These are phyloP conservation scores for Porites australiensis DNA, from an alignment of 64 coral and sea anemone genomes.

Conservation along the genomic window DNA sequence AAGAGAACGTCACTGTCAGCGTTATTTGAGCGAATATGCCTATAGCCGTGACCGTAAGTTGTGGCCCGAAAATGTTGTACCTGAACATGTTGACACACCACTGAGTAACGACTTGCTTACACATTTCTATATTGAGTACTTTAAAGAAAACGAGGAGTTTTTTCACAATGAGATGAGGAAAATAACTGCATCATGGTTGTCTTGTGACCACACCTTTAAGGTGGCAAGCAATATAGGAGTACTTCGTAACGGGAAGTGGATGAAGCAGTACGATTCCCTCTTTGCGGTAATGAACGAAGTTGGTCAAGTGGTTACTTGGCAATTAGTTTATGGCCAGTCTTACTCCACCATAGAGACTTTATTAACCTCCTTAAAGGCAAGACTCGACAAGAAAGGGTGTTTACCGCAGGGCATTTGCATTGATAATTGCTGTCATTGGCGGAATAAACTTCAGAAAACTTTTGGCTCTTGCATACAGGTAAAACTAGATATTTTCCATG, in stretches of 20 bases:
- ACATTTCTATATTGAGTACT: too few species aligned
- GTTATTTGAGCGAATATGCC: too few species aligned
- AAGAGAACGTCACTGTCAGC: too few species aligned
- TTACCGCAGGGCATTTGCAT: not conserved
- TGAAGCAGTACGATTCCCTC: constrained; percentile 48
- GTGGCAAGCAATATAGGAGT: constrained; percentile 36
- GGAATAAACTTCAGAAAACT: constrained; percentile 10
- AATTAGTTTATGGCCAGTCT: not conserved
- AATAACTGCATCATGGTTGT: constrained; percentile 16
- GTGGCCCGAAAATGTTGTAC: too few species aligned
- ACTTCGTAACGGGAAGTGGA: constrained; percentile 21
- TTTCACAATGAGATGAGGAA: too few species aligned
- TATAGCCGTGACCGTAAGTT: too few species aligned
- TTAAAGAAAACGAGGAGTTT: too few species aligned
- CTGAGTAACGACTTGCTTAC: too few species aligned
- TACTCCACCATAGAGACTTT: too few species aligned
- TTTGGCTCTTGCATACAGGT: constrained; percentile 4
- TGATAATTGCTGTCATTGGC: constrained; percentile 59
- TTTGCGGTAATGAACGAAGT: constrained; percentile 64
- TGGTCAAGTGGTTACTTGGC: constrained; percentile 56
- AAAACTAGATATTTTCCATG: constrained; percentile 56
- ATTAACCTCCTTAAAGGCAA: too few species aligned
- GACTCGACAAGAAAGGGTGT: not conserved
- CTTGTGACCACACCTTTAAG: constrained; percentile 56
- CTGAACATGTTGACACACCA: too few species aligned